phyloP scores from a whole-genome alignment of 2,888 invertebrate species.

The Stenurella melanura region DNA sequence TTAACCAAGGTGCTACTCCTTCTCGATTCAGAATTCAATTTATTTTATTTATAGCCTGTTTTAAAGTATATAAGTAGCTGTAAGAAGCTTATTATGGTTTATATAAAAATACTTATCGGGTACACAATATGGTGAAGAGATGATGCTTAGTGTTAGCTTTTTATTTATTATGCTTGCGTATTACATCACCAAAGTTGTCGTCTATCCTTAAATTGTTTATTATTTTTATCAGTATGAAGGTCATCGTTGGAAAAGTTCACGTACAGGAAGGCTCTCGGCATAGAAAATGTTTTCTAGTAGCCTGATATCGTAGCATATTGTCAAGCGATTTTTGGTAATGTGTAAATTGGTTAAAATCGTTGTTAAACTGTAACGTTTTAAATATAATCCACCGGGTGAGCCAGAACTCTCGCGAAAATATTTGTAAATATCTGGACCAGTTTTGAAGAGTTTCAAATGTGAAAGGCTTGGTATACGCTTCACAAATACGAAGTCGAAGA shows the following conservation, averaged over 20 bases:
- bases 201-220: slow-evolving; percentile 26
- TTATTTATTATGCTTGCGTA: slow-evolving; percentile 7
- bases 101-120: neutral
- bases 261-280: neutral
- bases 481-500: no score
- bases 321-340: no score
- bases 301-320: neutral
- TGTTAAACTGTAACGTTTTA: neutral
- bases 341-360: no score
- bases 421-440: no score
- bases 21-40: neutral
- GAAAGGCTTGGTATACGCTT: no score
- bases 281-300: neutral
- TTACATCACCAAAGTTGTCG: slow-evolving; percentile 22
- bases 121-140: slow-evolving; percentile 14
- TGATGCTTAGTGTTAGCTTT: slow-evolving; percentile 15
- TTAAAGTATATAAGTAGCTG: slow-evolving; percentile 29
- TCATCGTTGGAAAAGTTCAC: slow-evolving; percentile 24
- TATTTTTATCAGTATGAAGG: slow-evolving; percentile 29
- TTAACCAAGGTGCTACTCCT: neutral
- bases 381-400: neutral
- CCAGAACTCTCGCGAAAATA: no score
- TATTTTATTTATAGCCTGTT: slow-evolving; percentile 33
- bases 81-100: slow-evolving; percentile 30
- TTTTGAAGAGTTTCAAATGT: no score